Evolutionary conservation across 2,113 vertebrate species (phyloP), one percentile per base, ranked within the genome.

Genomic region (Oryzias javanicus): DNA sequence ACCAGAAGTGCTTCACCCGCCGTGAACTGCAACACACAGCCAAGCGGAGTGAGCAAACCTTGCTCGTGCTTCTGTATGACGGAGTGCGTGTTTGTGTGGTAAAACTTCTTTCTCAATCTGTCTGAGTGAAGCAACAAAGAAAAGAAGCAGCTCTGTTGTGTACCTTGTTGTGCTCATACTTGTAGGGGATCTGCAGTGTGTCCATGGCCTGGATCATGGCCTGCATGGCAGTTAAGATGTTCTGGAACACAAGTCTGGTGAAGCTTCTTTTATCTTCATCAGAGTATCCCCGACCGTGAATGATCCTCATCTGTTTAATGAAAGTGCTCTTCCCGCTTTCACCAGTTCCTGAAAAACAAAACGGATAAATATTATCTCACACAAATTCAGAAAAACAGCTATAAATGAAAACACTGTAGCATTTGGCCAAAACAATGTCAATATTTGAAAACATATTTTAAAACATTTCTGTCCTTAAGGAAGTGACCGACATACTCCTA

Each of bases 151-250:
- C 1, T 0, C 54, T 25, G 4, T 10, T 48, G 22, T 35, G 13
- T 89, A 98, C 96, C 95, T 96, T 92, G 78, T 96, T 98, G 81
- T 93, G 80, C 60, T 95, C 93, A 54, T 92, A 91, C 82, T 93
- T 95, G 91, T 98, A 98, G 10, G 93, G 93, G 80, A 98, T 98
- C 87, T 94, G 94, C 72, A 98, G 91, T 0, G 93, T 91, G 55
- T 92, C 94, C 96, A 96, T 98, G 61, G 96, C 96, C 74, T 92
- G 93, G 85, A 97, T 94, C 95, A 98, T 98, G 74, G 96, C 89
- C 89, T 98, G 96, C 93, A 96, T 93, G 74, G 97, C 94, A 16
- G 95, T 98, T 89, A 98, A 95, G 89, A 98, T 96, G 92, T 98
- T 98, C 92, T 98, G 96, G 85, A 94, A 97, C 67, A 98, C 95